These are phyloP conservation scores for Etheostoma perlongum DNA, from an alignment of 2,797 vertebrate species.

Conservation along the genomic window DNA sequence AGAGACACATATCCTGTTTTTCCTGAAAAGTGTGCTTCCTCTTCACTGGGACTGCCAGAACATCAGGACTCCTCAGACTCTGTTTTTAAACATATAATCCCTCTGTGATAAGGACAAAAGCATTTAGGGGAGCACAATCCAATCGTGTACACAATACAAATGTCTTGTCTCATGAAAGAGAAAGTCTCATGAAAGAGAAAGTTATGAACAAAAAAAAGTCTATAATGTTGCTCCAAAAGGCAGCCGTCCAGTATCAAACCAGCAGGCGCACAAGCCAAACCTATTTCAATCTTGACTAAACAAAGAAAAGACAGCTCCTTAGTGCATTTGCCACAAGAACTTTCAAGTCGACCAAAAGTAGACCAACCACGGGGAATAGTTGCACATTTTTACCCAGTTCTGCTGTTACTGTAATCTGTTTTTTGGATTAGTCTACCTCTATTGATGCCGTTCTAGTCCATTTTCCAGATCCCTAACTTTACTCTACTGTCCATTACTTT, in stretches of 20 bases:
- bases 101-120: constrained; percentile 1
- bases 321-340: constrained; percentile 64
- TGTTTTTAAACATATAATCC: not conserved
- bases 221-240: constrained; percentile 50
- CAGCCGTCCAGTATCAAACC: constrained; percentile 61
- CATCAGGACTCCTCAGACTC: not conserved
- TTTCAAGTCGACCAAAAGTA: constrained; percentile 64
- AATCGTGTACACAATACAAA: not conserved
- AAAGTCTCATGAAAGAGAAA: constrained; percentile 30
- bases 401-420: constrained; percentile 67
- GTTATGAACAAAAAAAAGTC: not conserved
- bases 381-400: constrained; percentile 63
- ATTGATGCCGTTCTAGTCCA: constrained; percentile 57
- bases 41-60: not conserved
- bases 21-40: not conserved
- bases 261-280: constrained; percentile 58
- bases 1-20: not conserved
- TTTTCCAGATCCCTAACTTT: constrained; percentile 57
- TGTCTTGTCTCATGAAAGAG: not conserved
- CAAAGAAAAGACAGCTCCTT: constrained; percentile 71
- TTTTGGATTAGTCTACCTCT: constrained; percentile 60
- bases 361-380: constrained; percentile 62
- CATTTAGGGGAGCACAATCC: not conserved
- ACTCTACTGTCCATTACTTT: constrained; percentile 40
- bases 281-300: constrained; percentile 71